Base-by-base conservation (phyloP, 2,888 invertebrate genomes). In the Pomacea canaliculata region DNA sequence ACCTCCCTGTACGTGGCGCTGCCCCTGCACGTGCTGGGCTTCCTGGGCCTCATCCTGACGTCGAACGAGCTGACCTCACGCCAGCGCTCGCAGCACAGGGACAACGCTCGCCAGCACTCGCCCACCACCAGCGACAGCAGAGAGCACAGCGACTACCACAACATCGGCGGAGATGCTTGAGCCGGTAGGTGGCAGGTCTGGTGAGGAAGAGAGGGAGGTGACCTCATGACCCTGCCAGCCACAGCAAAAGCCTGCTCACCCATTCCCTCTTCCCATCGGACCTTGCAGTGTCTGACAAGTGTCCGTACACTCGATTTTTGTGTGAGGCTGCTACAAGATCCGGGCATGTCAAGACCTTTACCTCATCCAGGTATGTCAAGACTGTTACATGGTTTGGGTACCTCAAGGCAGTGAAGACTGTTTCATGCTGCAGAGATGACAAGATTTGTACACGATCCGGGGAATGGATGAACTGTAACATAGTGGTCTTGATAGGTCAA, bases 31-130 rank as follows among this genome's bases (percentile, higher is more conserved):
- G 77, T 82, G 63, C 70, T 79, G 19, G 80, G 80, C 12, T 80
- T 79, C 70, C 59, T 82, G 56, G 82, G 82, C 19, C 76, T 82
- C 56, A 76, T 82, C 27, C 74, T 80, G 56, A 71, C 80, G 27
- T 73, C 80, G n/a, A 76, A 78, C 48, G 74, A 78, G 18, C 68
- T 80, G 46, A 67, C 78, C 13, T 56, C 27, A n/a, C 77, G 73
- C 46, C 66, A 73, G 46, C 73, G 67, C 16, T 7, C 66, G 1
- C 49, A 13, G 37, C 73, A 67, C 51, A 56, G 51, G 16, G 12
- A 16, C 16, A 10, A 7, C 51, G 51, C 51, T 13, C 23, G 51
- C 3, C 63, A 70, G 19, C 60, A 71, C 59, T 74, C 77, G 19
- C 70, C 51, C 18, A 70, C 37, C 18, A 71, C 63, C 46, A 63